Percentiles rank a stretch among this genome's conserved stretches.
These are phyloP conservation scores for Pterocles burchelli DNA, from an alignment of 2,113 vertebrate genomes.

Conservation along the genomic window DNA sequence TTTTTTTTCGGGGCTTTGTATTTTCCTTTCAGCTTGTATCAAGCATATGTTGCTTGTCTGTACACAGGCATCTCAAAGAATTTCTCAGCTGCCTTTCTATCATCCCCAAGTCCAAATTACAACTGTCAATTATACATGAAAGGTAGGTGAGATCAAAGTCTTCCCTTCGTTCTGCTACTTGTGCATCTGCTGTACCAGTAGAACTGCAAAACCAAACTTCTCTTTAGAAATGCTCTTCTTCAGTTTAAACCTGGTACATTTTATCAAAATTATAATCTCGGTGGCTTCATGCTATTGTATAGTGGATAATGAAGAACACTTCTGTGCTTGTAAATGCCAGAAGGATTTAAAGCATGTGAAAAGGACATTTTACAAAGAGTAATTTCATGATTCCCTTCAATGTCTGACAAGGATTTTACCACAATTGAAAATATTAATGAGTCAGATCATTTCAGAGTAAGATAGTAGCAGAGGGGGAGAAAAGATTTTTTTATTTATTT, in stretches of 20 bases:
- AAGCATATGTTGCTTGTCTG: conserved; percentile 8
- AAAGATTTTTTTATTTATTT: background rate
- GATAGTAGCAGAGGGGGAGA: background rate
- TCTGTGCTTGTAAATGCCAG: background rate
- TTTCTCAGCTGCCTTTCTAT: background rate
- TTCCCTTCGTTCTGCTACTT: background rate
- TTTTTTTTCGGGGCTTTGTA: background rate
- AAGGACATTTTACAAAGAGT: background rate
- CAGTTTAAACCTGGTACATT: background rate
- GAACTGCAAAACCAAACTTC: background rate
- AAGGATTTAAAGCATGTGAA: background rate
- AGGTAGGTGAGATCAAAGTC: conserved; percentile 50
- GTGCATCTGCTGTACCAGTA: background rate
- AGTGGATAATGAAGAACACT: background rate
- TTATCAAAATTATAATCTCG: background rate
- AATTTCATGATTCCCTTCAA: background rate
- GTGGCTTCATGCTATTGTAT: background rate
- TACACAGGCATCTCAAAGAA: background rate
- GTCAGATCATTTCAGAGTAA: background rate
- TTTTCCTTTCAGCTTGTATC: background rate
- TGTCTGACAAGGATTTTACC: background rate
- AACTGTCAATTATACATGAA: conserved; percentile 53
- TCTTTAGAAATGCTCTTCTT: background rate
- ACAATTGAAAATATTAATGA: background rate
- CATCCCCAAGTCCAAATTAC: conserved; percentile 33